Conservation (phyloP, 1,140 invertebrate genomes). For the Hestina assimilis region DNA sequence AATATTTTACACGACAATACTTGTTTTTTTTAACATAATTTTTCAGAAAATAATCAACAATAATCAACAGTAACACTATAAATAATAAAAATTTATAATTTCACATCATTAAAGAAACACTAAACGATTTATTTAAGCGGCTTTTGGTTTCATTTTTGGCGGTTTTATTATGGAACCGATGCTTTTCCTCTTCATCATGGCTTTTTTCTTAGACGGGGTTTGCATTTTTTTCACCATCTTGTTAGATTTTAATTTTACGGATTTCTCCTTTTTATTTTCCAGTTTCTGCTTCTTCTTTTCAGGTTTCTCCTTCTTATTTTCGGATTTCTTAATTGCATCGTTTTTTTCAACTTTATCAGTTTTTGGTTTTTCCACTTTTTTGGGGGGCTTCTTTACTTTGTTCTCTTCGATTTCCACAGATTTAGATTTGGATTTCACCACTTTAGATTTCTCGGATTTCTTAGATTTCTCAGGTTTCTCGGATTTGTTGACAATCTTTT, state of each 20-base stretch:
- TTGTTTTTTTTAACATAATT: background rate
- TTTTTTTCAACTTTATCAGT: constrained; percentile 13
- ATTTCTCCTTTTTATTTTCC: constrained; percentile 25
- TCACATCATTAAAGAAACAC: background rate
- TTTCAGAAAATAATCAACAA: too few relatives aligned
- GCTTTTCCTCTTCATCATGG: constrained; percentile 62
- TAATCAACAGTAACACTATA: background rate
- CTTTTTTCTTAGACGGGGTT: constrained; percentile 50
- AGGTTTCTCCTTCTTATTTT: constrained; percentile 29
- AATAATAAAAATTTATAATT: background rate
- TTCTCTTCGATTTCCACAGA: constrained; percentile 23
- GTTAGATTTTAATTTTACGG: constrained; percentile 9
- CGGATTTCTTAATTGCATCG: constrained; percentile 19
- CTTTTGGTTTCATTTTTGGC: constrained; percentile 62
- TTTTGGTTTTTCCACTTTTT: constrained; percentile 19
- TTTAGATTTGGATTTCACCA: constrained; percentile 22
- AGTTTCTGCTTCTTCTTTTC: constrained; percentile 15
- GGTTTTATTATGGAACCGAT: constrained; percentile 64
- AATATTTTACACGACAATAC: too few relatives aligned
- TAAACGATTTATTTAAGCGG: background rate
- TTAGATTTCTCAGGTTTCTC: constrained; percentile 25
- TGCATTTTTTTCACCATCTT: constrained; percentile 23
- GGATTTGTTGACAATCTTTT: constrained; percentile 20
- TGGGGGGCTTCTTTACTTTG: constrained; percentile 6
- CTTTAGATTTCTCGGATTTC: constrained; percentile 10